These are phyloP conservation scores for Papilio aristodemus DNA, from an alignment of 1,140 invertebrate genomes.

Conservation along the genomic window DNA sequence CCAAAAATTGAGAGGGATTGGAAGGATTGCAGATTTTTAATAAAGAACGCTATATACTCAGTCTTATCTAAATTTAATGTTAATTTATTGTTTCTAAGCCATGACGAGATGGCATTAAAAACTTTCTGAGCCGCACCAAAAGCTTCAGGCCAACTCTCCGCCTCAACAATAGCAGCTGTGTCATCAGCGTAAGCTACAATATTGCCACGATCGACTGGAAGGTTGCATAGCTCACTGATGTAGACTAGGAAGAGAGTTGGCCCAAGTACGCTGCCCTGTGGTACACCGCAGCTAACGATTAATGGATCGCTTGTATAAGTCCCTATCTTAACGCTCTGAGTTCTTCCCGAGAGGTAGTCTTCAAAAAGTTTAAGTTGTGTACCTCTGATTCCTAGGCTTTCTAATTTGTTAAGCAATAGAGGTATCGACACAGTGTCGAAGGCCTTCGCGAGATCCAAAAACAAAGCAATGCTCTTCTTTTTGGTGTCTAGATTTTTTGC, in stretches of 20 bases:
- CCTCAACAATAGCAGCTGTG: background rate
- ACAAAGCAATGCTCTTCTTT: constrained; percentile 35
- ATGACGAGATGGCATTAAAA: background rate
- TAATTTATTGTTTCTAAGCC: background rate
- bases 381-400: constrained; percentile 37
- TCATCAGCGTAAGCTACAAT: constrained; percentile 34
- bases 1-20: background rate
- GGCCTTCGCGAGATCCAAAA: constrained; percentile 9
- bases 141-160: background rate
- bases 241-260: constrained; percentile 37
- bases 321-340: constrained; percentile 34
- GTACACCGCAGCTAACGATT: constrained; percentile 34
- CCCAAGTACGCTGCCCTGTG: constrained; percentile 37
- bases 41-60: background rate
- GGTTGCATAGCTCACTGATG: constrained; percentile 35
- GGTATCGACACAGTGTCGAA: constrained; percentile 22
- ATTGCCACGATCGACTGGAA: constrained; percentile 21
- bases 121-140: background rate
- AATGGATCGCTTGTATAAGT: constrained; percentile 18
- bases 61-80: background rate
- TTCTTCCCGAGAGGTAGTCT: constrained; percentile 31
- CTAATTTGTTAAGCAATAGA: constrained; percentile 30
- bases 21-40: background rate
- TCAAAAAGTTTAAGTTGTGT: constrained; percentile 23
- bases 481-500: constrained; percentile 34